Conservation (phyloP, 2,113 vertebrate species). For the Jaculus jaculus region DNA sequence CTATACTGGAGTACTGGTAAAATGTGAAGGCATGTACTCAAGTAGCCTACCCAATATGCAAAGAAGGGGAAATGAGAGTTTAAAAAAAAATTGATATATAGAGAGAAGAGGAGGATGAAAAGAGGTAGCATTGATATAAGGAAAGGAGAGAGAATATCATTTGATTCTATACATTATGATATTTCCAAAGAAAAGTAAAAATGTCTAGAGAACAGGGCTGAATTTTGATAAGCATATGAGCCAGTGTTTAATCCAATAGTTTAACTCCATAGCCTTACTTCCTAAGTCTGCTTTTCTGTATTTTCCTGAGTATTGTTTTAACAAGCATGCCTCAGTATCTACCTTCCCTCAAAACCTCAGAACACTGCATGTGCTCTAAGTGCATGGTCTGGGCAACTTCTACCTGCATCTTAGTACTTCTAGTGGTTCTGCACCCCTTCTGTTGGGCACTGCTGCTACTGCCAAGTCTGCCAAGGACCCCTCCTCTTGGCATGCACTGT, state of each 20-base stretch:
- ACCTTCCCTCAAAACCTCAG: neutral
- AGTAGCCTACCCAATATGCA: neutral
- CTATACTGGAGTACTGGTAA: neutral
- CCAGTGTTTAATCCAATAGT: neutral
- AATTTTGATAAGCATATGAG: neutral
- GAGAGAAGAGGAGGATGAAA: neutral
- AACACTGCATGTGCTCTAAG: neutral
- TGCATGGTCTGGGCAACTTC: neutral
- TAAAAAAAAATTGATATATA: no score
- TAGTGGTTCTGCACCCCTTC: neutral
- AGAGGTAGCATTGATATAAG: neutral
- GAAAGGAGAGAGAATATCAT: neutral
- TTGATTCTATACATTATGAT: neutral
- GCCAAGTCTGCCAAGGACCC: neutral
- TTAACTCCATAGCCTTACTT: neutral
- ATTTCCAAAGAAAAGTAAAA: neutral
- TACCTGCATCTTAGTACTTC: neutral
- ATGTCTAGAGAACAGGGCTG: neutral
- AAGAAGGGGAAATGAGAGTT: neutral
- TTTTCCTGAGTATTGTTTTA: slow-evolving; percentile 12
- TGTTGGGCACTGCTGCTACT: neutral
- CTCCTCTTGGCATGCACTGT: no score
- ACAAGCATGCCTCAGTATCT: neutral
- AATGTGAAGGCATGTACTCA: neutral
- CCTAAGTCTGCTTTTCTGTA: neutral